Evolutionary conservation across 1,140 invertebrate species (phyloP).

Genomic region (Drosophila tani): DNA sequence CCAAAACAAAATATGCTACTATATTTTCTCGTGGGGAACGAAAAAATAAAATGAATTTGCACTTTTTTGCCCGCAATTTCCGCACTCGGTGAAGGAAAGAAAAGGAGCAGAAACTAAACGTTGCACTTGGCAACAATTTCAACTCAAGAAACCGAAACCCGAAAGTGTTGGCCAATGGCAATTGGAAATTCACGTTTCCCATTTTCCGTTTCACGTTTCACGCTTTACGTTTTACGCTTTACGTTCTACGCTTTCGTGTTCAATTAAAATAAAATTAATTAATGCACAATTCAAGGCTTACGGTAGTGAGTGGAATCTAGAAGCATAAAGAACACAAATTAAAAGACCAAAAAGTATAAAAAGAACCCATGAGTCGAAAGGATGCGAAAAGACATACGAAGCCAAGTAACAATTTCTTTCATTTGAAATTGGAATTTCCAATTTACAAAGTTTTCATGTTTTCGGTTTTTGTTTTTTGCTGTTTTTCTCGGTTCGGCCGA

Average conservation of each 20-base stretch:
- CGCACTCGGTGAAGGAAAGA: conserved; percentile 48
- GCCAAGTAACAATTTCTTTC: conserved; percentile 39
- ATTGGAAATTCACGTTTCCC: conserved; percentile 23
- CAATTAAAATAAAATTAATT: conserved; percentile 83
- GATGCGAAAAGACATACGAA: conserved; percentile 44
- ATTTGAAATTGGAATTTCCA: conserved; percentile 65
- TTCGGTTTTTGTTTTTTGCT: conserved; percentile 15
- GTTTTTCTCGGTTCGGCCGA: conserved; percentile 22
- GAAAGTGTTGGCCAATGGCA: conserved; percentile 26
- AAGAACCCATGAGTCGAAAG: conserved; percentile 55
- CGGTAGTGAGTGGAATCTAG: conserved; percentile 79
- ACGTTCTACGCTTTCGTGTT: conserved; percentile 65
- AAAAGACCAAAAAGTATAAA: conserved; percentile 79
- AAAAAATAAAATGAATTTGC: conserved; percentile 65
- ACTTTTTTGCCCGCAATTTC: conserved; percentile 75
- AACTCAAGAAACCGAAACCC: conserved; percentile 48
- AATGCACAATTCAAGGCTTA: conserved; percentile 80
- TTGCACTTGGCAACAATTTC: conserved; percentile 24
- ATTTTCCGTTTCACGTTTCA: conserved; percentile 16
- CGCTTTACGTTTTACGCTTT: conserved; percentile 16
- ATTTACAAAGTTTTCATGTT: conserved; percentile 45
- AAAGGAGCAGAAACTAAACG: conserved; percentile 36
- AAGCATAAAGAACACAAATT: conserved; percentile 81
- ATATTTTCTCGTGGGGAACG: conserved; percentile 16
- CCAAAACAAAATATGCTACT: conserved; percentile 52